phyloP scores from a whole-genome alignment of 2,113 vertebrate species.

The Oncorhynchus mykiss region DNA sequence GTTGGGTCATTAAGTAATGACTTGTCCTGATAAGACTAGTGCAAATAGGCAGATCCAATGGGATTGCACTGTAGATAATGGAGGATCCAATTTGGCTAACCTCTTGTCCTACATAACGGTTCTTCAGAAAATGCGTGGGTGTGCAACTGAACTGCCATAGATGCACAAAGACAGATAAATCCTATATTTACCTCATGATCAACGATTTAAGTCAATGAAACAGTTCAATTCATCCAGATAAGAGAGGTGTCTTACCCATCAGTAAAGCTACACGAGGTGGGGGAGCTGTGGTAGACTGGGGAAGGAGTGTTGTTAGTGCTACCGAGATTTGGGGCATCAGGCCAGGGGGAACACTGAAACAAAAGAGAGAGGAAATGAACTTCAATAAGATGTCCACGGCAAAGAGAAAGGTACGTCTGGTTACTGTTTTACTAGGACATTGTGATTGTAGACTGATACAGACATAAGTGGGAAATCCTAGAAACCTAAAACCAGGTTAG shows the following conservation, averaged over 20 bases:
- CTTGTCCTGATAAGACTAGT: not conserved
- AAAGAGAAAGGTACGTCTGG: not conserved
- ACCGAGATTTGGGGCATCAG: constrained; percentile 82
- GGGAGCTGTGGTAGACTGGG: constrained; percentile 85
- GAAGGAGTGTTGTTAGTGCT: constrained; percentile 76
- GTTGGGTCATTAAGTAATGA: not conserved
- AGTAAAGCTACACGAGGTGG: constrained; percentile 79
- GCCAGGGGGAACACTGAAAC: constrained; percentile 87
- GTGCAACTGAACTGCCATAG: not conserved
- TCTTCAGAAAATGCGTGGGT: not conserved
- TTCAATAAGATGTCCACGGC: not conserved
- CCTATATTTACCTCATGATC: not conserved
- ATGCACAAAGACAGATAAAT: not conserved
- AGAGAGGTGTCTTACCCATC: constrained; percentile 78
- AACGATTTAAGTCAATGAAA: not conserved
- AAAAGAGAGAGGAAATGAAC: not conserved
- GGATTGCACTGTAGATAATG: not conserved
- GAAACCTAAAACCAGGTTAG: constrained; percentile 26
- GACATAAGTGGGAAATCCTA: not conserved
- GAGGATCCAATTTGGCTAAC: not conserved
- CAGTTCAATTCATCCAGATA: not conserved
- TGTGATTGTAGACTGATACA: not conserved
- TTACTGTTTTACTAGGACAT: constrained; percentile 1
- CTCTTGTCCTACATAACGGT: not conserved
- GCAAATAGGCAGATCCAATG: not conserved